Percentiles rank a stretch among this genome's conserved stretches.
Evolutionary conservation across 2,113 vertebrate genomes (phyloP).

Genomic region (Notothenia coriiceps): DNA sequence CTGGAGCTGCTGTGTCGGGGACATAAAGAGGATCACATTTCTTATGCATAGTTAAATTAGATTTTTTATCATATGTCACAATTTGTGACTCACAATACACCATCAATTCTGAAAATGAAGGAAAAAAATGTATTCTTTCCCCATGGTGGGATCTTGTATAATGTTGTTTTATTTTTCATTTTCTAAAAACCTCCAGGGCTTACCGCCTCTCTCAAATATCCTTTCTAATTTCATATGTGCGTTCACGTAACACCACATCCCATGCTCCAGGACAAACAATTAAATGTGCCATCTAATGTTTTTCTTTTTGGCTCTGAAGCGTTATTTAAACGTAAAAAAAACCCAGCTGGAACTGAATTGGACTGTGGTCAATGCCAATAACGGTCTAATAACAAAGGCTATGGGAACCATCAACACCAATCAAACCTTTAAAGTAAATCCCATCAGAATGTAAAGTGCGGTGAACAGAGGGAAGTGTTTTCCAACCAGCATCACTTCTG

Average conservation of each 20-base stretch:
- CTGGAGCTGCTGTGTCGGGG: not conserved
- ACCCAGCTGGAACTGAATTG: not conserved
- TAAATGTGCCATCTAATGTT: not conserved
- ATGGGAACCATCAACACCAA: not conserved
- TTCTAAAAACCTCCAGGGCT: not conserved
- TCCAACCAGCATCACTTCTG: slow-evolving; percentile 1
- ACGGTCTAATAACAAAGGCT: not conserved
- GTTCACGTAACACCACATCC: not conserved
- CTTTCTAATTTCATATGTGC: slow-evolving; percentile 7
- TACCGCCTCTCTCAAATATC: slow-evolving; percentile 2
- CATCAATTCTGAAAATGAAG: slow-evolving; percentile 40
- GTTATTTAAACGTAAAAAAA: not conserved
- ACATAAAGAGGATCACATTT: slow-evolving; percentile 4
- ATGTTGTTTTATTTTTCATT: slow-evolving; percentile 13
- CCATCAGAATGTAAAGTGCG: slow-evolving; percentile 6
- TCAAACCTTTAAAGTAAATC: slow-evolving; percentile 3
- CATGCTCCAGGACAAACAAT: not conserved
- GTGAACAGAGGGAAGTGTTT: slow-evolving; percentile 1
- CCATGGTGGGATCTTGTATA: slow-evolving; percentile 1
- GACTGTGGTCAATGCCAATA: not conserved
- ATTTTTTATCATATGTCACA: slow-evolving; percentile 20
- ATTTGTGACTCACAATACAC: slow-evolving; percentile 6
- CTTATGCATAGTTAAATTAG: slow-evolving; percentile 8
- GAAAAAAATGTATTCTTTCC: slow-evolving; percentile 12
- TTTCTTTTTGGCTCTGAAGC: not conserved